Conservation (phyloP, 2,888 invertebrate genomes). For the Geophilus truncorum region DNA sequence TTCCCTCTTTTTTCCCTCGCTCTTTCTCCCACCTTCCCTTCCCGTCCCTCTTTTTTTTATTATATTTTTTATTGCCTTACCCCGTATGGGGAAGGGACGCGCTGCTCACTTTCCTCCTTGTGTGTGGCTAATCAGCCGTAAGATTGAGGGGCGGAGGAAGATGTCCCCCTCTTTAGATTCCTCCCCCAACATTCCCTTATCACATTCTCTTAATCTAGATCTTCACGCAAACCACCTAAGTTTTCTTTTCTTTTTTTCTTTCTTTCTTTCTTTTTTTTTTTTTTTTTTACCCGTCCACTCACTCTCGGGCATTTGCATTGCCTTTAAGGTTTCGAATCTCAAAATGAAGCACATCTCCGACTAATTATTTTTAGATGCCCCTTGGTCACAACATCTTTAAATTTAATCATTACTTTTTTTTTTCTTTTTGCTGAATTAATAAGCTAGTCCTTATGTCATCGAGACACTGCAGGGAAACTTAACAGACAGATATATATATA, state of each 20-base stretch:
- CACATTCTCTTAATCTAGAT: constrained; percentile 4
- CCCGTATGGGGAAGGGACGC: constrained; percentile 20
- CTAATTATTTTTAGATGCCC: constrained; percentile 1
- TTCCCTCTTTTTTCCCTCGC: background rate
- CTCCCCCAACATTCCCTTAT: constrained; percentile 7
- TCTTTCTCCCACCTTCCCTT: constrained; percentile 27
- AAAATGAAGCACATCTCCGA: background rate
- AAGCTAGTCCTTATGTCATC: background rate
- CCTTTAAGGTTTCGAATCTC: background rate
- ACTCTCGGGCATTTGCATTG: background rate
- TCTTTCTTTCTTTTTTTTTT: too few species aligned
- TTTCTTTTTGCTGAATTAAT: background rate
- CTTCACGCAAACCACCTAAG: background rate
- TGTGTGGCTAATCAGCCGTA: constrained; percentile 25
- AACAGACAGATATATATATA: background rate
- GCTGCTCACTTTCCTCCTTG: constrained; percentile 27
- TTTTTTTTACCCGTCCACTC: background rate
- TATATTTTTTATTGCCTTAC: constrained; percentile 7
- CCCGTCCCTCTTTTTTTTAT: constrained; percentile 4
- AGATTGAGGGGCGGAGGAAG: constrained; percentile 25
- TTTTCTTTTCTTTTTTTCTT: too few species aligned
- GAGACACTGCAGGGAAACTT: background rate
- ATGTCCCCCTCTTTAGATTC: background rate
- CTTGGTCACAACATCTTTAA: background rate
- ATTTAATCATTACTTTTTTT: background rate